Base-by-base conservation (phyloP, 2,888 invertebrate species). In the Dicranocentrus wangi region DNA sequence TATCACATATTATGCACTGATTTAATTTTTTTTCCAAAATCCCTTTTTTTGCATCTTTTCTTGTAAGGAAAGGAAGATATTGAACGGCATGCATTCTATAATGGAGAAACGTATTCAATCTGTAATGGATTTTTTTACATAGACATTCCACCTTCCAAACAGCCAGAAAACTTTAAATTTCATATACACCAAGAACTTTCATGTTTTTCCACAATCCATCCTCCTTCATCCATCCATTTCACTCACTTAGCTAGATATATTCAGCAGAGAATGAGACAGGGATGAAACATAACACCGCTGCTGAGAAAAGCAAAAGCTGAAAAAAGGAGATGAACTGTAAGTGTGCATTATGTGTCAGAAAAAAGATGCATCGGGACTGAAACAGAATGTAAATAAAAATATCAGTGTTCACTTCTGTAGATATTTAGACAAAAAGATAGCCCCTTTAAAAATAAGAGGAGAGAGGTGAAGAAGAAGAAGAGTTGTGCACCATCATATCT, bases 231-330 rank as follows among this genome's bases (percentile, higher is more conserved):
- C 42, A 42, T 42, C 63, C 63, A 63, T 63, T 63, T 63, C 60
- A 60, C 28, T 60, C 60, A 60, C 10, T 60, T 13, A 60, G n/a
- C n/a, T n/a, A n/a, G n/a, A n/a, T 27, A 60, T 60, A 28, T 21
- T 42, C 42, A 63, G 13, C 61, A 25, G n/a, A 32, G 47, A 66
- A 25, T 51, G 19, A 19, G 51, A 47, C n/a, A 71, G 58, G 66
- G 70, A 71, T 71, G 70, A 71, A 71, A 71, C 58, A 42, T 71
- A 42, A 71, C 60, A 42, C 70, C 60, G 58, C 32, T 28, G 43
- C 60, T 28, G 42, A 55, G 19, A 53, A 60, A 55, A 42, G n/a
- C 21, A 58, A 17, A 28, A 28, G 10, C 15, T 28, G 23, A 43
- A 53, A 27, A 15, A 51, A 69, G 17, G 39, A 71, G 39, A 42